A percentile compares a stretch with the other conserved stretches of the same genome.
These are phyloP conservation scores for Notarius quadriscutis DNA, from an alignment of 2,113 vertebrate species.

Conservation along the genomic window DNA sequence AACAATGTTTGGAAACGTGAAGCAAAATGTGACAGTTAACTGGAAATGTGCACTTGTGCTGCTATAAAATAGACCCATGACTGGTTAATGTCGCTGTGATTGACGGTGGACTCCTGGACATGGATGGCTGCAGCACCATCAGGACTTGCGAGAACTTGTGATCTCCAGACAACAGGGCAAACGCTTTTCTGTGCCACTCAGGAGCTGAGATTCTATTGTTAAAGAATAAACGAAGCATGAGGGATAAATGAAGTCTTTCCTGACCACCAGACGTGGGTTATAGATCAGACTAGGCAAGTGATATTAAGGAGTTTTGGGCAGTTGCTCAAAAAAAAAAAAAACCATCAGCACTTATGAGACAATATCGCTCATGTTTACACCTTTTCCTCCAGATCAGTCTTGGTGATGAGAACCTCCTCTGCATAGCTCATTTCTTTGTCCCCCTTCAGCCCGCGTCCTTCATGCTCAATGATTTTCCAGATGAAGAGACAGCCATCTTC, in stretches of 20 bases:
- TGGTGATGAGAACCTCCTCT: constrained; percentile 90
- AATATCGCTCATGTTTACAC: constrained; percentile 56
- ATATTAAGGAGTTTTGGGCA: not conserved
- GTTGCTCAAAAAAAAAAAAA: not conserved
- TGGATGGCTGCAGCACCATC: too few species aligned
- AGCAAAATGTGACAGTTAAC: too few species aligned
- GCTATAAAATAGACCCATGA: too few species aligned
- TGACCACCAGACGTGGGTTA: not conserved
- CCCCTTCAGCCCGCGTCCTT: constrained; percentile 73
- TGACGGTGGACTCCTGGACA: too few species aligned
- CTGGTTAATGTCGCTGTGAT: too few species aligned
- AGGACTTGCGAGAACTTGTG: too few species aligned
- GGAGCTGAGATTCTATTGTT: too few species aligned
- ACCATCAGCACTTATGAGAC: not conserved
- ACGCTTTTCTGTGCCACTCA: not conserved
- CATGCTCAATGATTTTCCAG: constrained; percentile 87
- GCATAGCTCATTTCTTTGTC: constrained; percentile 77
- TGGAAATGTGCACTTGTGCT: too few species aligned
- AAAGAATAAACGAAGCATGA: not conserved
- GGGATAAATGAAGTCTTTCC: not conserved
- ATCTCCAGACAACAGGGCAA: not conserved
- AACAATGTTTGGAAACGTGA: too few species aligned
- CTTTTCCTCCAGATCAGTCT: constrained; percentile 89
- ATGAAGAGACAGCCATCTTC: constrained; percentile 86
- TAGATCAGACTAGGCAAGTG: not conserved